A percentile compares a stretch with the other conserved stretches of the same genome.
These are phyloP conservation scores for Heliangelus exortis DNA, from an alignment of 2,797 vertebrate species.

Conservation along the genomic window DNA sequence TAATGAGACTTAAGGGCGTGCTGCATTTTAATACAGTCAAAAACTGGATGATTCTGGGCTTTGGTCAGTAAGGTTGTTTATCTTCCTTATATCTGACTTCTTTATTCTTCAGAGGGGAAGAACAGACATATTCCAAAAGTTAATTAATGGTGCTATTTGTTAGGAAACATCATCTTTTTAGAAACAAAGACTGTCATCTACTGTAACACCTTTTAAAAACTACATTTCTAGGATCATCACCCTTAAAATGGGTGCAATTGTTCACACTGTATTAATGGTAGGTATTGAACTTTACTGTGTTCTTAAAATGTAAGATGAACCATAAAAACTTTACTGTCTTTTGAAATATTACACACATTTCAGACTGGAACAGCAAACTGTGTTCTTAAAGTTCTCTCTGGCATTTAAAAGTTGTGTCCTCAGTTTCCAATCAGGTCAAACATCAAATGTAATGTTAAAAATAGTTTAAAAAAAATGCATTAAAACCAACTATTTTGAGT, in stretches of 20 bases:
- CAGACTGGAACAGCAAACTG: conserved; percentile 6
- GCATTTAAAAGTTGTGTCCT: conserved; percentile 24
- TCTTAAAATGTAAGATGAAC: conserved; percentile 28
- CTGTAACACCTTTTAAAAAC: background rate
- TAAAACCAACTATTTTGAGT: conserved; percentile 46
- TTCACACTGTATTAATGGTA: background rate
- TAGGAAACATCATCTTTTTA: background rate
- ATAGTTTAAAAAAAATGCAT: conserved; percentile 6
- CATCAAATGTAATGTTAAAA: conserved; percentile 34
- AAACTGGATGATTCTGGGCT: background rate
- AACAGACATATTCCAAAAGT: background rate
- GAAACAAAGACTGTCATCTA: background rate
- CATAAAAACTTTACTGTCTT: background rate
- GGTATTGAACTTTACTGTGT: background rate
- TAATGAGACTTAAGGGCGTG: background rate
- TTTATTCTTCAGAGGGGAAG: background rate
- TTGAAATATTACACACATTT: conserved; percentile 32
- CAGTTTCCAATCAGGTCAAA: conserved; percentile 47
- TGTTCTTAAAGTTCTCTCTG: conserved; percentile 42
- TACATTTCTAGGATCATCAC: background rate
- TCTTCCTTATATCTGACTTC: background rate
- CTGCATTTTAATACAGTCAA: background rate
- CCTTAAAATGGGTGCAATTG: background rate
- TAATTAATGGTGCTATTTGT: background rate
- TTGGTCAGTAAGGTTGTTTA: background rate